A percentile compares a stretch with the other conserved stretches of the same genome.
These are phyloP conservation scores for Meiosimyza decipiens DNA, from an alignment of 2,888 invertebrate species.

Conservation along the genomic window DNA sequence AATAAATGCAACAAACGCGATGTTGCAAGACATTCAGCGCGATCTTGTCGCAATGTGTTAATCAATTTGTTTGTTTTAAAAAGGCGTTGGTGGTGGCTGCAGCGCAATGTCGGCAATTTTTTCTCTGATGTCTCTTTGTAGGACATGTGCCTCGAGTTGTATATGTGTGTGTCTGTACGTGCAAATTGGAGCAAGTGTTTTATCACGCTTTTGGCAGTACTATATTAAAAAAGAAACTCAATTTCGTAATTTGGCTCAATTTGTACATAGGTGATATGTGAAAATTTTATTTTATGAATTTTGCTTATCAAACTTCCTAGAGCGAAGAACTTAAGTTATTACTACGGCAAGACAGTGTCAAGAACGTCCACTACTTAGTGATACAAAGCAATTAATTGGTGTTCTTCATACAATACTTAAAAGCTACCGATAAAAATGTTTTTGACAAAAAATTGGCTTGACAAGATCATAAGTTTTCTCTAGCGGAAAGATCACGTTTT, in stretches of 20 bases:
- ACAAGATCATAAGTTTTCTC: no score
- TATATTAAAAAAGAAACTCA: slow-evolving; percentile 40
- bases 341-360: no score
- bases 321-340: no score
- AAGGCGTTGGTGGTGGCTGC: slow-evolving; percentile 1
- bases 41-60: not conserved
- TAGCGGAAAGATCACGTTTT: no score
- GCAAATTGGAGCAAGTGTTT: slow-evolving; percentile 29
- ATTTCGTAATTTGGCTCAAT: slow-evolving; percentile 42
- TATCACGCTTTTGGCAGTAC: not conserved
- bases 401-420: no score
- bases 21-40: slow-evolving; percentile 4
- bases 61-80: slow-evolving; percentile 20
- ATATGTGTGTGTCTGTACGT: not conserved
- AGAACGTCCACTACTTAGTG: no score
- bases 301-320: no score
- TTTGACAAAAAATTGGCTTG: no score
- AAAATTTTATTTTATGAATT: no score
- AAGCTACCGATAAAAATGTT: no score
- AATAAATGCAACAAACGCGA: not conserved
- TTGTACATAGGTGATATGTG: not conserved
- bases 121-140: not conserved
- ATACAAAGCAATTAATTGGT: no score
- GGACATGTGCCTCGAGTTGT: no score
- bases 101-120: not conserved